Conservation (phyloP, 2,888 invertebrate species). For the Acleris holmiana region DNA sequence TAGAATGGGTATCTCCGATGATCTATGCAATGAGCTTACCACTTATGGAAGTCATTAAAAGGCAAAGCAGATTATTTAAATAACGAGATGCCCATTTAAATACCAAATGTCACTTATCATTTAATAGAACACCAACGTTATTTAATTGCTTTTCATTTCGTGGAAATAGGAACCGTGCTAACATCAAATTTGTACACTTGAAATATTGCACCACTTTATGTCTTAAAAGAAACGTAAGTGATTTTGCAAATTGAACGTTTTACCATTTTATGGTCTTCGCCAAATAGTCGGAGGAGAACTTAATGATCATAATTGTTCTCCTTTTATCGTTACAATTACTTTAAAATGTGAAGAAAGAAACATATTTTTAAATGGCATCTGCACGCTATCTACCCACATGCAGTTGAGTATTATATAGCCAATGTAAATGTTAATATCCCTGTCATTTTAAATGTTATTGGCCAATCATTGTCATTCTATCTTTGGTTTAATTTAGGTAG, state of each 20-base stretch:
- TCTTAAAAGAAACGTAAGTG: conserved; percentile 9
- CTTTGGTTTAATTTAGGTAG: too few species aligned
- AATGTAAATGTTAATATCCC: not conserved
- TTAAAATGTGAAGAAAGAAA: conserved; percentile 23
- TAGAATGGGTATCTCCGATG: not conserved
- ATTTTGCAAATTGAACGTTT: conserved; percentile 4
- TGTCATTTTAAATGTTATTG: not conserved
- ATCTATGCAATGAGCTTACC: not conserved
- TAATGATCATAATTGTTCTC: conserved; percentile 20
- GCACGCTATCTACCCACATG: conserved; percentile 19
- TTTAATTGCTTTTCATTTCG: too few species aligned
- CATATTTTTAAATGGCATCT: conserved; percentile 18
- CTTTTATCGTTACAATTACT: conserved; percentile 20
- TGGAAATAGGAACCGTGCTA: too few species aligned
- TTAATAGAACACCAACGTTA: not conserved
- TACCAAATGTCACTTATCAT: not conserved
- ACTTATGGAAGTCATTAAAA: conserved; percentile 7
- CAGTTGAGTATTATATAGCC: not conserved
- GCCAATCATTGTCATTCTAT: too few species aligned
- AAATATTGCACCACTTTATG: not conserved
- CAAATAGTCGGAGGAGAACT: not conserved
- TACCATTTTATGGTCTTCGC: conserved; percentile 12
- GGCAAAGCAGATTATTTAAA: not conserved
- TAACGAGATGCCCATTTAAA: not conserved
- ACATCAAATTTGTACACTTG: not conserved